Evolutionary conservation across 2,888 invertebrate species (phyloP), one percentile per base, ranked within the genome.

Genomic region (Crematogaster levior): DNA sequence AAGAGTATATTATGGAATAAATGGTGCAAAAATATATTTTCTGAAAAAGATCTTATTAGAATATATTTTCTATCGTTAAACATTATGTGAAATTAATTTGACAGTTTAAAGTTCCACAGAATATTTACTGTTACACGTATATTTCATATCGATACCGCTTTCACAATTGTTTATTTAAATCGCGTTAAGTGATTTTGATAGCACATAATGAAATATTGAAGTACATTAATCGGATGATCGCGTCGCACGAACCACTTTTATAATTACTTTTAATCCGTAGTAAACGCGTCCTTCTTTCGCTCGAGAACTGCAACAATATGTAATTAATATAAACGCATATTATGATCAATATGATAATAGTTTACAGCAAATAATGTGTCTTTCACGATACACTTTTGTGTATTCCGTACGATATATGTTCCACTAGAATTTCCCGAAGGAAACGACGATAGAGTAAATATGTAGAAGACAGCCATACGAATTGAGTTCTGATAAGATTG

Each of bases 401-500:
- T 40, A 21, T 66, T 24, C 5, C 30, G 18, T 24, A 9, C 27
- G 24, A 56, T 34, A 27, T 40, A 24, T 18, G 43, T 56, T 12
- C 40, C 34, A 34, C 56, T 34, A 30, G 56, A 79, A 30, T 66
- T 56, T 56, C 56, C 18, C 43, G 30, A 61, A 51, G 43, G 24
- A 66, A 18, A 56, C 43, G 53, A 56, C n/a, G 3, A 34, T 30
- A 60, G 40, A 10, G 43, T 56, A 79, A 79, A 79, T 68, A 56
- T 58, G 34, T 58, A 79, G 53, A 40, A 56, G 43, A 56, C 34
- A 56, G 24, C 18, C 77, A 56, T 56, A 56, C 56, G 56, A 79
- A 79, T 79, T 68, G 56, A 43, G 43, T 56, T 56, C 40, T 18
- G 77, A 56, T 66, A 77, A 43, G 21, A 65, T 65, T 77, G 77